Base-by-base conservation (phyloP, 2,888 invertebrate species). In the Dicroscelio sp. region DNA sequence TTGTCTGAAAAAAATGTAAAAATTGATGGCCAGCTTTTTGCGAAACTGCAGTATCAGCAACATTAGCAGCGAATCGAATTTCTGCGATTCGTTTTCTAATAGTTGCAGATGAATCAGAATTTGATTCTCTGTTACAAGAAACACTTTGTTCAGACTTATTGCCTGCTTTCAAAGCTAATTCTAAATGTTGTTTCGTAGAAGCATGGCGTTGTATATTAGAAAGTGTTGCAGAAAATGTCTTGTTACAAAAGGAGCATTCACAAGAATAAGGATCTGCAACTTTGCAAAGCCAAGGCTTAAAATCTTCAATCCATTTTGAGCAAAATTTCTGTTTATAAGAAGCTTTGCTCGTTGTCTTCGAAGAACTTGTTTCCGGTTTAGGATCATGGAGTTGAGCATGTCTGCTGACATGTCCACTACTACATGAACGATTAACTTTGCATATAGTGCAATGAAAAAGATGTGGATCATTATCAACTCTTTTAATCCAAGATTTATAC, bases 371-470 rank as follows among this genome's bases (percentile, higher is more conserved):
- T 14, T 43, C 14, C 43, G 8, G 8, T 43, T n/a, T n/a, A n/a
- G n/a, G n/a, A 43, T 43, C 43, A 55, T 75, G 75, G 14, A 23
- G 3, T 31, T 55, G 23, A 3, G 14, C 38, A 43, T 78, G 63
- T 43, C 78, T 78, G 35, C 38, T 60, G 6, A 78, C 78, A 38
- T 78, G 78, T 2, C 60, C 60, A 38, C 60, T 78, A 20, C 78
- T 60, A 35, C 78, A 78, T 2, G 78, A 60, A 14, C 38, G 63
- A 10, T 38, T 63, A 1, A 5, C 4, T 20, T 78, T 43, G n/a
- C 78, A 78, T 30, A 78, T n/a, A 60, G 43, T 38, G 20, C 78
- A 78, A 43, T 20, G 12, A 43, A 63, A 78, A 4, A 23, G 63
- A 60, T 17, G n/a, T 27, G 2, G 35, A 43, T 78, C 60, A 20